Evolutionary conservation across 2,797 vertebrate species (phyloP).

Genomic region (Columba guinea): DNA sequence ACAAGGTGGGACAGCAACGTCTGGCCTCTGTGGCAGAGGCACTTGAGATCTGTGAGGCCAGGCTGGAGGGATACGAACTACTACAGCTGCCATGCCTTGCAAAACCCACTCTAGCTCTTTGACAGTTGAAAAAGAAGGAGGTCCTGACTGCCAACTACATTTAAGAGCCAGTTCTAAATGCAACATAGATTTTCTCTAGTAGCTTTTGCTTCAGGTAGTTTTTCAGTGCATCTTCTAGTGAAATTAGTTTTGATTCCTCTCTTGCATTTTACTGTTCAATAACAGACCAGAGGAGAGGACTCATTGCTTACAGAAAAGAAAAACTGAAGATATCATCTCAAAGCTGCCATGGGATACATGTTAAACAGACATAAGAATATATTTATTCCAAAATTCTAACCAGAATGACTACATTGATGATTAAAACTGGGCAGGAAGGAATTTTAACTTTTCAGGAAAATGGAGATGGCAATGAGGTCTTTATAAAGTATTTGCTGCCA

Average conservation of each 20-base stretch:
- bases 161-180: neutral
- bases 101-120: neutral
- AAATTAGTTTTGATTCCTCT: neutral
- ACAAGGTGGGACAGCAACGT: neutral
- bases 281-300: neutral
- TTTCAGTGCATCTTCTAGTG: neutral
- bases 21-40: neutral
- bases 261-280: neutral
- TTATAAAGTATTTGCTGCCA: neutral
- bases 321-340: neutral
- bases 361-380: neutral
- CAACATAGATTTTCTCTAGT: neutral
- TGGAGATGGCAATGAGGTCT: neutral
- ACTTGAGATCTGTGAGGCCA: neutral
- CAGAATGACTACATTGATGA: neutral
- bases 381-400: neutral
- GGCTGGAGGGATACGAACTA: neutral
- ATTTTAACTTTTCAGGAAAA: slow-evolving; percentile 20
- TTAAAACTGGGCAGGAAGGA: neutral
- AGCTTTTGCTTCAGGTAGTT: neutral
- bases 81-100: neutral
- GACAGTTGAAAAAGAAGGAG: neutral
- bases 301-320: neutral
- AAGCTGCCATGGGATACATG: neutral
- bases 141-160: neutral